Evolutionary conservation across 2,888 invertebrate species (phyloP).

Genomic region (Torymus tubicola): DNA sequence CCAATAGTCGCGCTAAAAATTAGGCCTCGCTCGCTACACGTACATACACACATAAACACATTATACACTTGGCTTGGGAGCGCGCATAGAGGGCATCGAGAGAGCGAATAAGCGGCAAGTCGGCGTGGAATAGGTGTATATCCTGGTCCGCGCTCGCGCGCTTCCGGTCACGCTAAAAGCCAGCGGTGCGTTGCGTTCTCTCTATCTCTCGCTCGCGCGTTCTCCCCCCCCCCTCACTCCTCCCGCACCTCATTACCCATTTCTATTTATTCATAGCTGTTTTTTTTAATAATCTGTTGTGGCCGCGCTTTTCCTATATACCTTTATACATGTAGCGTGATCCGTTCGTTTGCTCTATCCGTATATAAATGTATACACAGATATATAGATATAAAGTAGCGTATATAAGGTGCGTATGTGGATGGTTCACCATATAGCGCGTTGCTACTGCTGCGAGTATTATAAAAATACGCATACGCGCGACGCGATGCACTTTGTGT

Average conservation of each 20-base stretch:
- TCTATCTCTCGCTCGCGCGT: background rate
- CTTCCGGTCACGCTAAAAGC: conserved; percentile 52
- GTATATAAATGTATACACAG: too few species aligned
- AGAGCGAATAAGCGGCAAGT: conserved; percentile 2
- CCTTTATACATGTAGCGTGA: too few species aligned
- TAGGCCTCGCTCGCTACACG: background rate
- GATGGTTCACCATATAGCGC: too few species aligned
- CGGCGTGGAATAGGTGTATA: background rate
- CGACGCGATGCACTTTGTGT: too few species aligned
- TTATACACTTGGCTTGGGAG: too few species aligned
- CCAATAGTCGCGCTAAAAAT: conserved; percentile 10
- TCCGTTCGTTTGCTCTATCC: too few species aligned
- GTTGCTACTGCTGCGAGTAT: too few species aligned
- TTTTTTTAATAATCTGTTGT: background rate
- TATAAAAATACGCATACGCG: too few species aligned
- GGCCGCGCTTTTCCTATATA: too few species aligned
- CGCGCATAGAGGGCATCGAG: background rate
- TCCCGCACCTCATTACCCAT: conserved; percentile 20
- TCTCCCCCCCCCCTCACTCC: background rate
- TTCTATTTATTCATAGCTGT: conserved; percentile 34
- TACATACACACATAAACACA: too few species aligned
- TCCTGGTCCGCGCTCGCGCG: conserved; percentile 23
- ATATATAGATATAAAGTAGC: too few species aligned
- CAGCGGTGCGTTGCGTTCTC: conserved; percentile 35
- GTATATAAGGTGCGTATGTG: too few species aligned